Conservation (phyloP, 2,888 invertebrate species). For the Cephalotes varians region DNA sequence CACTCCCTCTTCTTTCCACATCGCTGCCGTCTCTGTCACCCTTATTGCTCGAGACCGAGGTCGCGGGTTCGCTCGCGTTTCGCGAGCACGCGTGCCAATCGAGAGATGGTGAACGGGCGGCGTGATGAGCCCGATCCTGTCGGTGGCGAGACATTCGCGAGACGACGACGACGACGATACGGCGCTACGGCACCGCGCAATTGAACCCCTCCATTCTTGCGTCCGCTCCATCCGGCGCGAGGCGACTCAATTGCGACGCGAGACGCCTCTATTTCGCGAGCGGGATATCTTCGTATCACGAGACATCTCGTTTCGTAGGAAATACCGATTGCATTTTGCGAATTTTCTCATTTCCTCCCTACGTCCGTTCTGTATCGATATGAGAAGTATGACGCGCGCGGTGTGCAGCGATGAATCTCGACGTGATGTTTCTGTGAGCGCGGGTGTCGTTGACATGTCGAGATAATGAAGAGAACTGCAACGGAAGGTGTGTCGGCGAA, state of each 20-base stretch:
- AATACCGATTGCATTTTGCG: background rate
- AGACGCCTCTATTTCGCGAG: background rate
- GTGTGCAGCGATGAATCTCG: background rate
- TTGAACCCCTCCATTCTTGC: constrained; percentile 7
- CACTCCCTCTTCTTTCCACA: background rate
- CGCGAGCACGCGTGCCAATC: constrained; percentile 74
- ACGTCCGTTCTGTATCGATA: background rate
- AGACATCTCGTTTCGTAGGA: background rate
- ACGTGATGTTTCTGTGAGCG: background rate
- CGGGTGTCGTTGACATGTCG: background rate
- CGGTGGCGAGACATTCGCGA: constrained; percentile 29
- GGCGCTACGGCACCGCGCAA: background rate
- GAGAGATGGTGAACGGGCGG: constrained; percentile 48
- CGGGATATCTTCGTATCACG: background rate
- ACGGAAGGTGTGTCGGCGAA: background rate
- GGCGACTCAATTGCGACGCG: constrained; percentile 43
- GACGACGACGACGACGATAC: constrained; percentile 24
- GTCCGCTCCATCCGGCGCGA: background rate
- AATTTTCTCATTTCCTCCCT: background rate
- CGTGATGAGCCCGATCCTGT: constrained; percentile 49
- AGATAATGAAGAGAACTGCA: constrained; percentile 6
- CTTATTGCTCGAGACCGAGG: constrained; percentile 47
- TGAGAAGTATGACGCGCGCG: background rate
- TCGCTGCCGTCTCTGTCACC: background rate
- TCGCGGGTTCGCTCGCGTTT: constrained; percentile 49